A percentile compares a stretch with the other conserved stretches of the same genome.
These are phyloP conservation scores for Halcyon badia DNA, from an alignment of 2,797 vertebrate genomes.

Conservation along the genomic window DNA sequence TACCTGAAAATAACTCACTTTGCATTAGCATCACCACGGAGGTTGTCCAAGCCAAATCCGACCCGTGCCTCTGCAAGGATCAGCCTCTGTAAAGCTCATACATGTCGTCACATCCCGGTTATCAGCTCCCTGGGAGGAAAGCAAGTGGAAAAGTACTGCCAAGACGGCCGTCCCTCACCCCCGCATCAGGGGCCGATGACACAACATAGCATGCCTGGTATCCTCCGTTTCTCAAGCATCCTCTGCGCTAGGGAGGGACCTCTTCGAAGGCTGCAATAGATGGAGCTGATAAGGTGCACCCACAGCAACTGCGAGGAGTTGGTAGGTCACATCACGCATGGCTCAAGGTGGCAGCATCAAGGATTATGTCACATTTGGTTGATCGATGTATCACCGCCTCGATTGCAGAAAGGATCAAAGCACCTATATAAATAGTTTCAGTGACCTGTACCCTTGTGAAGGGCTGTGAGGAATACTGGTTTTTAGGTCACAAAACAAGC, in stretches of 20 bases:
- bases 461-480: not conserved
- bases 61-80: not conserved
- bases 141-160: slow-evolving; percentile 65
- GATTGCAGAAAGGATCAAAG: not conserved
- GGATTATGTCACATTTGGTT: not conserved
- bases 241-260: slow-evolving; percentile 43
- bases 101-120: not conserved
- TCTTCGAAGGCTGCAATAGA: slow-evolving; percentile 40
- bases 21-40: not conserved
- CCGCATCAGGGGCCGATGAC: not conserved
- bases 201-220: not conserved
- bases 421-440: not conserved
- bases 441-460: not conserved
- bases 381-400: not conserved
- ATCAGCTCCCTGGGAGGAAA: not conserved
- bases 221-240: slow-evolving; percentile 46
- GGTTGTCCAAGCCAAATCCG: not conserved
- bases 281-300: slow-evolving; percentile 45
- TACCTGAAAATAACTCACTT: not conserved
- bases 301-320: not conserved
- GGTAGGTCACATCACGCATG: not conserved
- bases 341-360: not conserved
- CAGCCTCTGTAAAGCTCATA: not conserved
- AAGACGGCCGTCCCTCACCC: not conserved
- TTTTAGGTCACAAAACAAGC: slow-evolving; percentile 39